Base-by-base conservation (phyloP, 2,888 invertebrate species). In the Augochlorella aurata region DNA sequence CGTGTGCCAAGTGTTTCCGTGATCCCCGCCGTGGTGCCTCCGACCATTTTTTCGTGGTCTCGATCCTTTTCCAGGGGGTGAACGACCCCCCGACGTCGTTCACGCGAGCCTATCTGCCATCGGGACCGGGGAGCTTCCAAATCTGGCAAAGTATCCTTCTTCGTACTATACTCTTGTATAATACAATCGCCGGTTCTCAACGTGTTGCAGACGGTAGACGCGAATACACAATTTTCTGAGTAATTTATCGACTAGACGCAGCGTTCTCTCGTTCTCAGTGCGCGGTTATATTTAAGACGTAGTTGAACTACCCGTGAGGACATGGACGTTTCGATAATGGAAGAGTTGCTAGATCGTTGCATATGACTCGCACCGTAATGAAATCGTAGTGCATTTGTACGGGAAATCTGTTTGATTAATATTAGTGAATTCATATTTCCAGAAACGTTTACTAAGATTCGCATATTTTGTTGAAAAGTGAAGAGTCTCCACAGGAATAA, bases 1-100 rank as follows among this genome's bases (percentile, higher is more conserved):
- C 82, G 73, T 81, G 71, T 79, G 77, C 79, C 81, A 83, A 77
- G 76, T 81, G 81, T 69, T 71, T 68, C 66, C 74, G 63, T 54
- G 52, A 38, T 21, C 38, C 63, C 49, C 63, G 52, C 14, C 52
- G 29, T 1, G 16, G 24, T 29, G 24, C 47, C 61, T 1, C 58
- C 29, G 29, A 47, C 24, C 54, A 24, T 24, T 47, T 58, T 77
- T 77, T 69, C 67, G 49, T 47, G 50, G 50, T 38, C 68, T n/a
- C 50, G 49, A 74, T 21, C 21, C 61, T 73, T 63, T 38, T 70
- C 52, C 50, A 38, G 52, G 54, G 45, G 74, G 44, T 66, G 65
- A 80, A 79, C 80, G 66, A 70, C 47, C 47, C 72, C 24, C 21
- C 38, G n/a, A n/a, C 24, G 47, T 29, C 24, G 24, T 29, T 29